Evolutionary conservation across 2,888 invertebrate genomes (phyloP).

Genomic region (Apeira syringaria): DNA sequence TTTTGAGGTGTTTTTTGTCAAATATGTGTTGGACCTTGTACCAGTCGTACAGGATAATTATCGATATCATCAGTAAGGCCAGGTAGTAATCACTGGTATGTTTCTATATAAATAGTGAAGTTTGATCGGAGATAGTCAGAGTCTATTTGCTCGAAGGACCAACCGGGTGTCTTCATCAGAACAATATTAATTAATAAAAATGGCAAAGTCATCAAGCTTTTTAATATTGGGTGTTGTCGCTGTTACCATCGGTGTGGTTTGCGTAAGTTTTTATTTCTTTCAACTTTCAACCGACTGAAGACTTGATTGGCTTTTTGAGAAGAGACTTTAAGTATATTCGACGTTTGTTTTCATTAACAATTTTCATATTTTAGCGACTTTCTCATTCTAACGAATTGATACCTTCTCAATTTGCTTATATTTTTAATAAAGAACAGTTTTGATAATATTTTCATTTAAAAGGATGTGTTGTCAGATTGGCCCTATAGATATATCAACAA

Average conservation of each 20-base stretch:
- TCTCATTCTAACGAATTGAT: no score
- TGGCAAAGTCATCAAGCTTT: not conserved
- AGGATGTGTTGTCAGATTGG: no score
- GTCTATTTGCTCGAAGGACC: not conserved
- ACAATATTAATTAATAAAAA: not conserved
- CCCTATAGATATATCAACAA: no score
- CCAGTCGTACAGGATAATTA: constrained; percentile 9
- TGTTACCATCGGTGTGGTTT: not conserved
- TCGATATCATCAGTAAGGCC: constrained; percentile 9
- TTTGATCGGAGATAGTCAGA: not conserved
- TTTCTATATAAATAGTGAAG: no score
- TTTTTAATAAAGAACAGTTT: no score
- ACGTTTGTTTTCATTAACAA: no score
- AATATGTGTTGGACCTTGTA: constrained; percentile 9
- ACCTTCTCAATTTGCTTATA: no score
- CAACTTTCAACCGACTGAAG: no score
- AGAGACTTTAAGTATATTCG: no score
- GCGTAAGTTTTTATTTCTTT: not conserved
- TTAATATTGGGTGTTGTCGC: not conserved
- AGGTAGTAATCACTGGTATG: constrained; percentile 3
- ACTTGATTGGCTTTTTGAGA: no score
- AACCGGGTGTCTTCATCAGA: not conserved
- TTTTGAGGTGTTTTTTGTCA: constrained; percentile 6
- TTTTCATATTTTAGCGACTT: no score
- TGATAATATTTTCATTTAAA: no score